phyloP scores from a whole-genome alignment of 2,797 vertebrate genomes.

The Peromyscus aztecus region DNA sequence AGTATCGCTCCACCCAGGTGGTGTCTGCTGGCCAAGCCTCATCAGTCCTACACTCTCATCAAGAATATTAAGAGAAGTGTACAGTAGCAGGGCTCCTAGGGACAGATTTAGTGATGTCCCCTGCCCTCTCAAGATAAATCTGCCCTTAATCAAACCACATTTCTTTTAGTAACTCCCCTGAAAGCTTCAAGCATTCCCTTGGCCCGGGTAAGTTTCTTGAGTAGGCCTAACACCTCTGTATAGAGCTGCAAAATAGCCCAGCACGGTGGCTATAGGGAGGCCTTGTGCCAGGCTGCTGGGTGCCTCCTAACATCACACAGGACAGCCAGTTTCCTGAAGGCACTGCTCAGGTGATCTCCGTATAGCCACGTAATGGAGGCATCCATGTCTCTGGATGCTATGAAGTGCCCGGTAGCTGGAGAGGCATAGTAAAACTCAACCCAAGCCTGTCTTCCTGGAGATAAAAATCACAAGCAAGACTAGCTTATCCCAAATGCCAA shows the following conservation, averaged over 20 bases:
- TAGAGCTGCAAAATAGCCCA: not conserved
- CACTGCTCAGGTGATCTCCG: not conserved
- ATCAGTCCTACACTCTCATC: constrained; percentile 52
- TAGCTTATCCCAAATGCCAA: not conserved
- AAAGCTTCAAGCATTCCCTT: not conserved
- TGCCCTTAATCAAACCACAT: not conserved
- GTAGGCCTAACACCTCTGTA: not conserved
- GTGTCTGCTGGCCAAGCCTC: constrained; percentile 66
- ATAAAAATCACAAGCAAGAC: not conserved
- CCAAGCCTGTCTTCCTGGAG: not conserved
- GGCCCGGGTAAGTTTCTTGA: not conserved
- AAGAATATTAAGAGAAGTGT: not conserved
- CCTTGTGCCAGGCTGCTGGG: not conserved
- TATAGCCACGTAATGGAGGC: not conserved
- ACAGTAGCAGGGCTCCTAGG: not conserved
- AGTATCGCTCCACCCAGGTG: constrained; percentile 78
- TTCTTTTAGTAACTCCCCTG: constrained; percentile 26
- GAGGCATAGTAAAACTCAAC: not conserved
- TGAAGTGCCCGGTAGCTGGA: not conserved
- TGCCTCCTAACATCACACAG: not conserved
- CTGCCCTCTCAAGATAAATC: not conserved
- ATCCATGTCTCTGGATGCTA: not conserved
- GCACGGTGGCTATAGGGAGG: not conserved
- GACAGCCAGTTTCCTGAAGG: not conserved
- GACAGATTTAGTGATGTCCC: not conserved